Percentiles rank a stretch among this genome's conserved stretches.
These are phyloP conservation scores for Galeopterus variegatus DNA, from an alignment of 2,113 vertebrate genomes.

Conservation along the genomic window DNA sequence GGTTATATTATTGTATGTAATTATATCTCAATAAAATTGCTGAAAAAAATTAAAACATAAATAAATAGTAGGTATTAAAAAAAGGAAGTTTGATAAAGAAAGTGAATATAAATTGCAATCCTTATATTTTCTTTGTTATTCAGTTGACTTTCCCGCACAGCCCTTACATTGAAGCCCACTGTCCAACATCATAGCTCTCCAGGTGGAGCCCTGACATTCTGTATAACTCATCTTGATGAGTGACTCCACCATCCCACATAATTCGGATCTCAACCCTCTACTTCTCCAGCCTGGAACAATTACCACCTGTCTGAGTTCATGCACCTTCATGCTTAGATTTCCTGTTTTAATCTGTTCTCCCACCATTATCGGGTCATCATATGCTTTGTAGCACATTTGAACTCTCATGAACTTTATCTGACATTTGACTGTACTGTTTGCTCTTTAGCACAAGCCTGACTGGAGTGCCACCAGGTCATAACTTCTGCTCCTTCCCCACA, in stretches of 20 bases:
- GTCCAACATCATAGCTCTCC: too few species aligned
- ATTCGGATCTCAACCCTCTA: too few species aligned
- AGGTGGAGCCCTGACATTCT: too few species aligned
- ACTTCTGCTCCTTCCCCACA: background rate
- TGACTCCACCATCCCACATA: rapidly evolving
- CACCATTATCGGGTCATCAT: rapidly evolving
- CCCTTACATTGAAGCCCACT: background rate
- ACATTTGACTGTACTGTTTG: background rate
- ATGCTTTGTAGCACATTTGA: background rate
- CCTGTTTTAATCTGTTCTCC: background rate
- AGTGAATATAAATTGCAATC: background rate
- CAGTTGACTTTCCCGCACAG: rapidly evolving
- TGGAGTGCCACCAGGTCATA: background rate
- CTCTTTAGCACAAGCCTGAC: background rate
- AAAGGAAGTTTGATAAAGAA: background rate
- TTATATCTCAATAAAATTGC: background rate
- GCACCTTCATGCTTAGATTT: background rate
- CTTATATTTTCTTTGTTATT: background rate
- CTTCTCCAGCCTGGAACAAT: background rate
- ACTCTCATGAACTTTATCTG: background rate
- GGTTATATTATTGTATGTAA: background rate
- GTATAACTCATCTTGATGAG: background rate
- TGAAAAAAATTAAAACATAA: background rate
- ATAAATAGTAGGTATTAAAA: background rate
- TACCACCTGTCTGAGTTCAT: rapidly evolving